Evolutionary conservation across 2,113 vertebrate genomes (phyloP), one percentile per base, ranked within the genome.

Genomic region (Hepsetus odoe): DNA sequence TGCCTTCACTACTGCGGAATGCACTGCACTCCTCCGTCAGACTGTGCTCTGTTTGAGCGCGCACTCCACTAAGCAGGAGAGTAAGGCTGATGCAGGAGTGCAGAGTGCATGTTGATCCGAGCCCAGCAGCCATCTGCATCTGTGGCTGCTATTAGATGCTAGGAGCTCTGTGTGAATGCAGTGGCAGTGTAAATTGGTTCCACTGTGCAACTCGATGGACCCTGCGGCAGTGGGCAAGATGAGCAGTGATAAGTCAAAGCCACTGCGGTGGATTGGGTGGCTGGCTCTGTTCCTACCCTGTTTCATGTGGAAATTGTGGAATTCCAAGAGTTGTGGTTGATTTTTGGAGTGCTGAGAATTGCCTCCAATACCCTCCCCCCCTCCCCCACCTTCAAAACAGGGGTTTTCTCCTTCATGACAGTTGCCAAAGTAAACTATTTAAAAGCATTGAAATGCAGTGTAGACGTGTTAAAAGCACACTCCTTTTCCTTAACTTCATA

Each of bases 241-340:
- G 85, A 85, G 70, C 68, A 38, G 76, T 35, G 87, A 88, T 88
- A 89, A 87, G 88, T 88, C 78, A 77, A 85, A 84, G 87, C 81
- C 85, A 46, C 61, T 83, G 86, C 58, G 88, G 88, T 83, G 76
- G 77, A 74, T 80, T 80, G 69, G 76, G 85, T 79, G 85, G 85
- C 83, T 76, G 71, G 55, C 75, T 84, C 73, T 71, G 65, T 75
- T 87, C 82, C 79, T 65, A 59, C 67, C 74, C 14, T 74, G 78
- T 87, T 86, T 88, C 82, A 87, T 89, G 86, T 87, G 84, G 86
- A 68, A 70, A 28, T 70, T 44, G 65, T 55, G 69, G 81, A 82
- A 83, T 87, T 86, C 68, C 65, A 77, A 85, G 56, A 82, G 88
- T 71, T 88, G 85, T 46, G 81, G 82, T 81, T 77, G 62, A 78